Evolutionary conservation across 2,797 vertebrate species (phyloP).

Genomic region (Hypotaenidia okinawae): DNA sequence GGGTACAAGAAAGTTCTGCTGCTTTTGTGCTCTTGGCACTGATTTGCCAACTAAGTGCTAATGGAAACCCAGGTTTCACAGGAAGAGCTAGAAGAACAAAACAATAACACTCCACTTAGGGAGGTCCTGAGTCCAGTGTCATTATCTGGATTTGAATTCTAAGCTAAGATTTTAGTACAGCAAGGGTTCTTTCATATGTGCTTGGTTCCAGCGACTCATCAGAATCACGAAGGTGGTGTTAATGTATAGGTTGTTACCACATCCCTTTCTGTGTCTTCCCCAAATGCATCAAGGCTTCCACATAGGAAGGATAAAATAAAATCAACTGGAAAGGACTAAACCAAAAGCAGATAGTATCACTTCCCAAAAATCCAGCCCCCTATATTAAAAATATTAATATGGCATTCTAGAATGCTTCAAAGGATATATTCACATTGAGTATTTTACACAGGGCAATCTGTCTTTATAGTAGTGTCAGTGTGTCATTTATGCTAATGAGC

Average conservation of each 20-base stretch:
- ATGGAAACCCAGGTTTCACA: neutral
- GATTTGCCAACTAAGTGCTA: neutral
- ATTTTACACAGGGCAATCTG: constrained; percentile 26
- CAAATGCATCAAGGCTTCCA: neutral
- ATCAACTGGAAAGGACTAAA: neutral
- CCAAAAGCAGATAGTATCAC: neutral
- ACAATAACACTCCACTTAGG: neutral
- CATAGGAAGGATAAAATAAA: neutral
- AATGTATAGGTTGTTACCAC: neutral
- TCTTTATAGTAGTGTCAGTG: constrained; percentile 48
- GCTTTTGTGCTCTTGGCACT: neutral
- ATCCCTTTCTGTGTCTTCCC: neutral
- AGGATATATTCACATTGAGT: constrained; percentile 35
- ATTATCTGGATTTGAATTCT: neutral
- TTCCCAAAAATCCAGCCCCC: neutral
- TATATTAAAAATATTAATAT: neutral
- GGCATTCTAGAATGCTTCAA: constrained; percentile 38
- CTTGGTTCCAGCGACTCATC: neutral
- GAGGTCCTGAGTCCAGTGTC: neutral
- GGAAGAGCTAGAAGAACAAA: neutral
- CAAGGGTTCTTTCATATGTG: neutral
- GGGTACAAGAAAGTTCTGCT: neutral
- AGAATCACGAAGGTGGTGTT: neutral
- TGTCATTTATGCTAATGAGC: constrained; percentile 65
- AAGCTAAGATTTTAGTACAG: neutral